Evolutionary conservation across 2,113 vertebrate species (phyloP), one percentile per base, ranked within the genome.

Genomic region (Cottus gobio): DNA sequence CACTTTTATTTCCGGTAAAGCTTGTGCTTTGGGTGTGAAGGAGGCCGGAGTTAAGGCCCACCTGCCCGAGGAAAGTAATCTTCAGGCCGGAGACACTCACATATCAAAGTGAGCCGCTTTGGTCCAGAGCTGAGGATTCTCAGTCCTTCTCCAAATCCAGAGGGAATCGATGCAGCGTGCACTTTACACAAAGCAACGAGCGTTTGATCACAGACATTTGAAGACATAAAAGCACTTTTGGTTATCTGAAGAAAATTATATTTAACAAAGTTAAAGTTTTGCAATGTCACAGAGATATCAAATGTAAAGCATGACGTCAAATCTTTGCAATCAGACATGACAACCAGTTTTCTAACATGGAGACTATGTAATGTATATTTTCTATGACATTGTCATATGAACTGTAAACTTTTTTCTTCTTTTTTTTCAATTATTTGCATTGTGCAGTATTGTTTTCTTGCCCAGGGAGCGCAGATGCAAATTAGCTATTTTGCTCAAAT

Each of bases 91-190:
- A 82, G 37, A 62, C 65, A 67, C 82, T 82, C 79, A 75, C 57
- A 71, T 90, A 68, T 77, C 90, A 93, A 82, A 95, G 94, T 77
- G 90, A 93, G 42, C 87, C 80, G 34, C 86, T 64, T 13, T 28
- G 60, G 46, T 30, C 34, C 31, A 18, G 28, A 60, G 72, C 71
- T 65, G 26, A 58, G 0, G 26, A 58, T 65, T 67, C 36, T 54
- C 36, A 26, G 31, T 50, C 54, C 36, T 44, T 44, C 28, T 54
- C 58, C 46, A 68, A 85, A 83, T 52, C 44, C 10, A 56, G 16
- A 69, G 15, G 18, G 42, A 65, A 76, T 76, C 9, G 11, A 56
- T 79, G 50, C 42, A 71, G 54, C 28, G 48, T 24, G 0, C 2
- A 22, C 11, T 82, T 60, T 3, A 52, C 64, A 37, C 34, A 10